Percentiles rank a stretch among this genome's conserved stretches.
These are phyloP conservation scores for Nomada lathburiana DNA, from an alignment of 2,888 invertebrate species.

Conservation along the genomic window DNA sequence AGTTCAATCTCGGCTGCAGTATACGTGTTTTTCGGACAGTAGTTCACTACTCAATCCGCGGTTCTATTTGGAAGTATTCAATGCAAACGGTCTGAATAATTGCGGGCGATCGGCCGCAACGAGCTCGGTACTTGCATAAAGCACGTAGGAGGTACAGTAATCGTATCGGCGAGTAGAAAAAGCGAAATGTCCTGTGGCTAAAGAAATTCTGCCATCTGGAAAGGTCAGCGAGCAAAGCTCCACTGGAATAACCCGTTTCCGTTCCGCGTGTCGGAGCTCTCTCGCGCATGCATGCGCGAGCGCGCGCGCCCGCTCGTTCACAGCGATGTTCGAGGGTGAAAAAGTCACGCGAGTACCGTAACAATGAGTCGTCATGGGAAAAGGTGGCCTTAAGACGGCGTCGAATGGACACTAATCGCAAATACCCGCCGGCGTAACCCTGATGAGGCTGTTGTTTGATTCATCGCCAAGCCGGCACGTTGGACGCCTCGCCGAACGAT, in stretches of 20 bases:
- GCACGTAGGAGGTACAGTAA: background rate
- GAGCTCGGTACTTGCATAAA: too few relatives aligned
- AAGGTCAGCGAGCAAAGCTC: constrained; percentile 48
- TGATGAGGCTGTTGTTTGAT: constrained; percentile 64
- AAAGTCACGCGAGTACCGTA: constrained; percentile 74
- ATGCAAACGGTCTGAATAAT: too few relatives aligned
- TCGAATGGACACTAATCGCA: constrained; percentile 63
- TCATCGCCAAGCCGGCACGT: constrained; percentile 56
- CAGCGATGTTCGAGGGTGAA: constrained; percentile 61
- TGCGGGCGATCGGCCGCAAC: too few relatives aligned
- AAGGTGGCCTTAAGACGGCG: constrained; percentile 64
- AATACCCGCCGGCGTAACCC: constrained; percentile 67
- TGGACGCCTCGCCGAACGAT: constrained; percentile 50
- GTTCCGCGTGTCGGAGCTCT: constrained; percentile 44
- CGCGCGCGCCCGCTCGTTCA: constrained; percentile 17
- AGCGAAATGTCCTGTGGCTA: background rate
- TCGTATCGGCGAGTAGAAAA: background rate
- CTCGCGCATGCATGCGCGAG: constrained; percentile 33
- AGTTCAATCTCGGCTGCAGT: too few relatives aligned
- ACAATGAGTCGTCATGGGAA: constrained; percentile 73
- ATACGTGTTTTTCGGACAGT: too few relatives aligned
- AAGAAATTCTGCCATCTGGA: constrained; percentile 31
- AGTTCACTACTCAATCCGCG: background rate
- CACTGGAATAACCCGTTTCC: constrained; percentile 57
- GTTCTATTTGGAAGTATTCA: background rate